Conservation (phyloP, 2,888 invertebrate genomes). For the Leuctra nigra region DNA sequence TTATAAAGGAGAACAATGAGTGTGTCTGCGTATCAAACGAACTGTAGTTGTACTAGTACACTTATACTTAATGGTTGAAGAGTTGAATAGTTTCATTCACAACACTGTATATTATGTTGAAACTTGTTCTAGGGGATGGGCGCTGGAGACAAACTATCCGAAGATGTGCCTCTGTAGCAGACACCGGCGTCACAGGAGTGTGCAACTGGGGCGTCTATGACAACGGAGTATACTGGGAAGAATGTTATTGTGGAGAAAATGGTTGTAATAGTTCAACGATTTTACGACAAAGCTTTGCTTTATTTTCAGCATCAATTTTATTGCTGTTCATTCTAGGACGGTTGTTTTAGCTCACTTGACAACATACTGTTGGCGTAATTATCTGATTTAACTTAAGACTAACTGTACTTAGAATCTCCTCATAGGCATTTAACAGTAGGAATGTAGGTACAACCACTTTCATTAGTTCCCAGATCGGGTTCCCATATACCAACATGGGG, state of each 20-base stretch:
- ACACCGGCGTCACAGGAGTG: conserved; percentile 87
- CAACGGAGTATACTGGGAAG: conserved; percentile 94
- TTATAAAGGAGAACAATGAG: too few species aligned
- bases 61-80: neutral
- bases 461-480: too few species aligned
- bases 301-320: neutral
- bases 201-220: conserved; percentile 95
- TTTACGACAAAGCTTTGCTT: neutral
- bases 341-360: too few species aligned
- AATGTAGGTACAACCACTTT: too few species aligned
- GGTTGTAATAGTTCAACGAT: conserved; percentile 60
- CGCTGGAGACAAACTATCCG: conserved; percentile 88
- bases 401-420: too few species aligned
- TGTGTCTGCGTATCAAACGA: too few species aligned
- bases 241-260: conserved; percentile 90
- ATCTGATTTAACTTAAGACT: too few species aligned
- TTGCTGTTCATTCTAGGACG: neutral
- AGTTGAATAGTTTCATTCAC: neutral
- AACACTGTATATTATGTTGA: conserved; percentile 9
- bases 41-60: neutral
- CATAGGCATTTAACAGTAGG: too few species aligned
- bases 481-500: too few species aligned
- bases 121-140: conserved; percentile 74
- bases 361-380: too few species aligned
- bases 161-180: conserved; percentile 83